phyloP scores from a whole-genome alignment of 2,113 vertebrate species.

The Xiphophorus couchianus region DNA sequence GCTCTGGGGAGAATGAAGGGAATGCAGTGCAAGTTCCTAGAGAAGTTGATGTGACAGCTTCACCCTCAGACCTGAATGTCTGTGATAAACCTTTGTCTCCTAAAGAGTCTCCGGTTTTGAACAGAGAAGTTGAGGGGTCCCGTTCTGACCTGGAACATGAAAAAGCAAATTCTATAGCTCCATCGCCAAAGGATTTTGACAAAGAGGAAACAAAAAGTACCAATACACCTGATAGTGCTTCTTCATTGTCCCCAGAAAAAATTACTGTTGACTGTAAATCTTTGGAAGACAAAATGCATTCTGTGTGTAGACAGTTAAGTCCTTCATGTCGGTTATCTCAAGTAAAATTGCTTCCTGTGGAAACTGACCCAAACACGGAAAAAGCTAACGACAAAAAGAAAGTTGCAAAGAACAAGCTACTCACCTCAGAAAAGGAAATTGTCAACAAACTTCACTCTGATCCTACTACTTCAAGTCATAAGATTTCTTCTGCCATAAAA shows the following conservation, averaged over 20 bases:
- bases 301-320: constrained; percentile 34
- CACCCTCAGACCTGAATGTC: neutral
- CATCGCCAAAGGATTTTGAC: constrained; percentile 5
- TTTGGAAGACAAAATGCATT: constrained; percentile 31
- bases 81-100: neutral
- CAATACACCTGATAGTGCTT: neutral
- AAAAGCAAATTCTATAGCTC: neutral
- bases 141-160: neutral
- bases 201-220: neutral
- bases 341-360: constrained; percentile 16
- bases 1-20: neutral
- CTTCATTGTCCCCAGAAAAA: constrained; percentile 4
- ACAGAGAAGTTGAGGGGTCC: neutral
- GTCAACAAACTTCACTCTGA: neutral
- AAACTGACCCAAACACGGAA: neutral
- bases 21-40: neutral
- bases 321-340: constrained; percentile 27
- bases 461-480: neutral
- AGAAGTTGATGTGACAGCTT: neutral
- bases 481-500: neutral
- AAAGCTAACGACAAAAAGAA: neutral
- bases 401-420: neutral
- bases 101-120: neutral
- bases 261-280: constrained; percentile 6
- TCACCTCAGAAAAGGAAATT: neutral